Conservation (phyloP, 2,113 vertebrate genomes). For the Aspidoscelis tigris region DNA sequence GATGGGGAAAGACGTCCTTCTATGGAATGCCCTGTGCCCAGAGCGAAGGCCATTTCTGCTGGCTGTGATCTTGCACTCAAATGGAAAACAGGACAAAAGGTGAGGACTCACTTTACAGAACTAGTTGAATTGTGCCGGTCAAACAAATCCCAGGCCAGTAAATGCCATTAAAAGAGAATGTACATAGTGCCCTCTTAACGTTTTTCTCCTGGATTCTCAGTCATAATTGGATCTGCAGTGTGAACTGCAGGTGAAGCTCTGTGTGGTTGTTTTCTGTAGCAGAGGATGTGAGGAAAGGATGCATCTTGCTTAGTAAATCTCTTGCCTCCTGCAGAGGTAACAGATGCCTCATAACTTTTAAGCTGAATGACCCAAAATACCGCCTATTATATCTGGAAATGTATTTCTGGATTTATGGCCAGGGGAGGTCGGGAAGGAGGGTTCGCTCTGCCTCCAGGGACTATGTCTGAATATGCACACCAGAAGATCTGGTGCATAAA, state of each 20-base stretch:
- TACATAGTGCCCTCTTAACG: neutral
- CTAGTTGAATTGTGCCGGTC: constrained; percentile 22
- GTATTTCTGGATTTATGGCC: neutral
- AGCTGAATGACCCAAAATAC: neutral
- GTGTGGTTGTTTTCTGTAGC: constrained; percentile 17
- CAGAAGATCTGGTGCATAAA: too few species aligned
- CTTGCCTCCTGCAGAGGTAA: constrained; percentile 1
- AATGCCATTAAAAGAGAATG: neutral
- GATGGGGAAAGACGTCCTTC: neutral
- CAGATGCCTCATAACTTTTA: neutral
- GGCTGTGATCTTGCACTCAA: too few species aligned
- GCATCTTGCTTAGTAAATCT: constrained; percentile 25
- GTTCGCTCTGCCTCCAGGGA: too few species aligned
- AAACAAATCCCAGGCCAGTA: neutral
- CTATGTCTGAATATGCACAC: too few species aligned
- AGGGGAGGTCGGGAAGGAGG: too few species aligned
- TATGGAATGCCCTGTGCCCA: neutral
- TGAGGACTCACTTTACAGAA: neutral
- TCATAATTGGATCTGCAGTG: neutral
- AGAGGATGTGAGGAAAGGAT: constrained; percentile 34
- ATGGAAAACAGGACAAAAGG: neutral
- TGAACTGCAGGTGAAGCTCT: neutral
- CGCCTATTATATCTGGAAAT: neutral
- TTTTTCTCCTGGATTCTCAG: constrained; percentile 3
- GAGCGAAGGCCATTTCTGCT: neutral